Base-by-base conservation (phyloP, 2,888 invertebrate species). In the Drosophila testacea region DNA sequence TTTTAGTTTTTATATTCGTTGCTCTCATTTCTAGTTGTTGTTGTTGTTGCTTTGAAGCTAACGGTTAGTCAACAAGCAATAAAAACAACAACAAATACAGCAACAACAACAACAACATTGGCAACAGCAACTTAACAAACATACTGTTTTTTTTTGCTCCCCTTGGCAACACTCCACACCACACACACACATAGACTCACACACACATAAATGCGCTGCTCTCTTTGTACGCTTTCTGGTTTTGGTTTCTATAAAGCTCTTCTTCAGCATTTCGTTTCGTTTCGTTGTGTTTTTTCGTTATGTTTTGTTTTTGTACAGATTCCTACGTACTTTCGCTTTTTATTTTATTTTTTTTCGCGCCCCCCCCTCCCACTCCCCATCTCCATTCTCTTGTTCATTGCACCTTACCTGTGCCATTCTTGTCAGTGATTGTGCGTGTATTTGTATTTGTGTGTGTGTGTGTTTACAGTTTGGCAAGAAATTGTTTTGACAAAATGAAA, bases 241-340 rank as follows among this genome's bases (percentile, higher is more conserved):
- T 85, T 82, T 76, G 52, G 69, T 79, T 79, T 86, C 70, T 72
- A 66, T 69, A 67, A 74, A 82, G 77, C 80, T 80, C 57, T 71
- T 56, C 63, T 77, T 61, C 52, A 30, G 64, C 59, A 61, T 67
- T 83, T 71, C 59, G 50, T 66, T 73, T 77, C 62, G 64, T 71
- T 78, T 67, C 52, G 59, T 73, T 61, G 34, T 47, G 54, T 51
- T 66, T 60, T 51, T 32, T 41, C 41, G 27, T 60, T 56, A 41
- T 52, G 48, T 56, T 73, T 64, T 66, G 60, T 66, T 73, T 42
- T 64, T 80, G 66, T 73, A 69, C 71, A 71, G 73, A 85, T 88
- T 86, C 84, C 84, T 73, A 70, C 68, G 69, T 87, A 88, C 87
- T 83, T 83, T 83, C 89, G 89, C 84, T 87, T 89, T 82, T 83